Base-by-base conservation (phyloP, 2,888 invertebrate genomes). In the Pyrrhia umbra region DNA sequence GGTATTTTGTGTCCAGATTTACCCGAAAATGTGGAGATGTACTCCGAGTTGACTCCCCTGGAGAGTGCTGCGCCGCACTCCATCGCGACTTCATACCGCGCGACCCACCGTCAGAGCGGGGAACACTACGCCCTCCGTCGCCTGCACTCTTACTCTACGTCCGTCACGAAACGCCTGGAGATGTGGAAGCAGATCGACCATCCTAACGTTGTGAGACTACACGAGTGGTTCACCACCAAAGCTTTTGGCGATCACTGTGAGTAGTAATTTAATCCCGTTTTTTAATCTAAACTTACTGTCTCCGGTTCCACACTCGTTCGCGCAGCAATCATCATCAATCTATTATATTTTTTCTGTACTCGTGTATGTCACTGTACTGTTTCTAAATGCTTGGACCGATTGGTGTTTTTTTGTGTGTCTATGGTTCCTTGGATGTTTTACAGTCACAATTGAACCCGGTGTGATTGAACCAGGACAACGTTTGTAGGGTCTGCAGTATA, bases 161-260 rank as follows among this genome's bases (percentile, higher is more conserved):
- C 97, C 77, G 97, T 97, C 81, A 97, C 97, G 42, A 98, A 98
- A 86, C 97, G 98, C 95, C 97, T 99, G 42, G 99, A 99, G 82
- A 96, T 97, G 95, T 99, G 99, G 99, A 98, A 98, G 90, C 97
- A 98, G 92, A 95, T 99, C 61, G 97, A 97, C 86, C 99, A 99
- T 93, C 98, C 99, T 83, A 99, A 99, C 95, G 96, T 99, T 79
- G 98, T 99, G 66, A 97, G 97, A 83, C 95, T 99, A 62, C 96
- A 98, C 85, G 99, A 99, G 90, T 97, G 98, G 79, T 99, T 99
- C 93, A 97, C 98, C 37, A 99, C 99, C 40, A 98, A 98, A 95
- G 97, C 98, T 47, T 99, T 99, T 93, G 98, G 98, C 82, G 99
- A 99, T 95, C 97, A 97, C 94, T 99, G 98, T 98, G 92, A 96